A percentile compares a stretch with the other conserved stretches of the same genome.
phyloP scores from a whole-genome alignment of 2,888 invertebrate species.

The Xanthia icteritia region DNA sequence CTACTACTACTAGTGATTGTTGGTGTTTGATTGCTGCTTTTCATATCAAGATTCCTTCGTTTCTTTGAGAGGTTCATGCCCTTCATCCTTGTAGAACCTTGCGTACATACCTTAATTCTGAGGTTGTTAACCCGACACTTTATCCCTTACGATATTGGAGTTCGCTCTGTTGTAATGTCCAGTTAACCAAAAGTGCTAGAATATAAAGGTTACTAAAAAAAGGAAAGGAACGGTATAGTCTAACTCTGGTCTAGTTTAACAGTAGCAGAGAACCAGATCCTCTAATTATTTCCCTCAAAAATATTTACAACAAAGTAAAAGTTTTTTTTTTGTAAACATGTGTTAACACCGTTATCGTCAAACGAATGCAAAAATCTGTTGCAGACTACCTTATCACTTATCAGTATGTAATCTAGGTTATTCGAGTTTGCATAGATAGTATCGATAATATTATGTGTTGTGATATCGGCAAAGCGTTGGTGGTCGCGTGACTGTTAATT shows the following conservation, averaged over 20 bases:
- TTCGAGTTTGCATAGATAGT: constrained; percentile 45
- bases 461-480: constrained; percentile 33
- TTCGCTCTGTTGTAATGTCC: too few relatives aligned
- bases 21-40: too few relatives aligned
- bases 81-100: too few relatives aligned
- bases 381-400: constrained; percentile 36
- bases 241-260: too few relatives aligned
- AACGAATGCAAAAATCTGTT: constrained; percentile 53
- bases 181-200: too few relatives aligned
- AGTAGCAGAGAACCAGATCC: too few relatives aligned
- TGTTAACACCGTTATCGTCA: neutral
- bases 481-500: constrained; percentile 41
- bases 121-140: neutral
- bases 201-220: too few relatives aligned
- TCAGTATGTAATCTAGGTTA: constrained; percentile 39
- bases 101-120: neutral
- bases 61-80: too few relatives aligned
- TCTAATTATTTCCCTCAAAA: too few relatives aligned
- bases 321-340: neutral
- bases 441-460: constrained; percentile 37
- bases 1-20: neutral
- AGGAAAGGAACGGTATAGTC: too few relatives aligned
- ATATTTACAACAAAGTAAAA: neutral
- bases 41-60: too few relatives aligned
- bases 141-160: neutral